Evolutionary conservation across 2,797 vertebrate genomes (phyloP), one percentile per base, ranked within the genome.

Genomic region (Poeciliopsis presidionis): DNA sequence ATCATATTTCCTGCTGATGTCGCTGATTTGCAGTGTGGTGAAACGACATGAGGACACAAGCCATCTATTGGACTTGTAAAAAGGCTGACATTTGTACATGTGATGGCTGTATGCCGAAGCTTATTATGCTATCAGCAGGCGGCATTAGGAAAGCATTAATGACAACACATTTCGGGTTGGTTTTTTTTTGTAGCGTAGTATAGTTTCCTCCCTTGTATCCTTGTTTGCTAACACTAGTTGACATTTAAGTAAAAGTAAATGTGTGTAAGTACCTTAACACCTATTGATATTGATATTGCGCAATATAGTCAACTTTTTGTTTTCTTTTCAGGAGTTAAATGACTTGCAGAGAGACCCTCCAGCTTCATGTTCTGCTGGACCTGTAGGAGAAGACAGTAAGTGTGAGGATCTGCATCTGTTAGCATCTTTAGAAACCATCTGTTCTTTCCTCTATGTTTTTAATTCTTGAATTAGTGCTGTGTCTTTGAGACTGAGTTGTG

Each of bases 361-460:
- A 73, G 92, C 94, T 53, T 94, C 93, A 41, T 96, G 95, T 81
- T 96, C 95, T 63, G 95, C 95, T 80, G 95, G 95, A 81, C 95
- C 95, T 20, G 93, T 95, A 2, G 94, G 94, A 30, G 95, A 96
- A 18, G 95, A 96, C 86, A 78, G 95, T 96, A 88, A 93, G 95
- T 95, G 33, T 74, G 11, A 63, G 0, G 25, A 73, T 46, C 18
- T 2, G 70, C 8, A 49, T 63, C 12, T 30, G 7, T 43, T 72
- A 7, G 1, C 20, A 67, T 67, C 22, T 11, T 36, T 25, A 4
- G 33, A 2, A 36, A 22, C 20, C 45, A n/a, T 72, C 7, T 55
- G n/a, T 14, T 1, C 51, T 16, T 63, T 4, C 39, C 53, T 69
- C 36, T 20, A 3, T 16, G 3, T 0, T 45, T 51, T 45, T 59